phyloP scores from a whole-genome alignment of 2,797 vertebrate species.

The Morelia viridis region DNA sequence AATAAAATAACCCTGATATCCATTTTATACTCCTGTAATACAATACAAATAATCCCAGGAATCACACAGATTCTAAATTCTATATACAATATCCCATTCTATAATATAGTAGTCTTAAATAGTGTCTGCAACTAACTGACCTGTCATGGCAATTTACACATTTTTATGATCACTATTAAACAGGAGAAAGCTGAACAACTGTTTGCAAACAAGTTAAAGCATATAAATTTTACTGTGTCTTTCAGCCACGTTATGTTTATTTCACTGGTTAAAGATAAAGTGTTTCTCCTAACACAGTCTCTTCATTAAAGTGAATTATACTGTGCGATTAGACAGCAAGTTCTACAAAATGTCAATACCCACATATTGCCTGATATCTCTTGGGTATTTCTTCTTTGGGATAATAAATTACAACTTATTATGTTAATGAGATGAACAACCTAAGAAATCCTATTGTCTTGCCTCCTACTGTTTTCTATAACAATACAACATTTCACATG shows the following conservation, averaged over 20 bases:
- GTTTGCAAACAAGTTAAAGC: neutral
- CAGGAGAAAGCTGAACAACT: neutral
- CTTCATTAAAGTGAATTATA: neutral
- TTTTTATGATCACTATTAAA: neutral
- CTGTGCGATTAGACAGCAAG: slow-evolving; percentile 1
- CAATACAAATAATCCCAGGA: neutral
- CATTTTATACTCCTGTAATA: neutral
- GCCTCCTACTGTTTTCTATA: neutral
- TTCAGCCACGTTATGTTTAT: neutral
- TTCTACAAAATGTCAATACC: slow-evolving; percentile 15
- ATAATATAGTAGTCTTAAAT: neutral
- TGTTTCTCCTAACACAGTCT: neutral
- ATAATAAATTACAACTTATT: neutral
- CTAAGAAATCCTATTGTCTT: neutral
- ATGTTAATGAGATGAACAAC: neutral
- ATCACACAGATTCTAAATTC: neutral
- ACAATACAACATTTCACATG: neutral
- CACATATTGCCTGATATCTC: neutral
- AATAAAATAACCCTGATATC: neutral
- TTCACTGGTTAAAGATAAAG: neutral
- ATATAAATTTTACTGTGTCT: neutral
- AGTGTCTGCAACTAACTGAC: neutral
- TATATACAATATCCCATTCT: neutral
- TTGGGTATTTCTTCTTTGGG: neutral
- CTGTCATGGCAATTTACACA: neutral